Percentiles rank a stretch among this genome's conserved stretches.
Evolutionary conservation across 1,140 invertebrate genomes (phyloP).

Genomic region (Nomia melanderi): DNA sequence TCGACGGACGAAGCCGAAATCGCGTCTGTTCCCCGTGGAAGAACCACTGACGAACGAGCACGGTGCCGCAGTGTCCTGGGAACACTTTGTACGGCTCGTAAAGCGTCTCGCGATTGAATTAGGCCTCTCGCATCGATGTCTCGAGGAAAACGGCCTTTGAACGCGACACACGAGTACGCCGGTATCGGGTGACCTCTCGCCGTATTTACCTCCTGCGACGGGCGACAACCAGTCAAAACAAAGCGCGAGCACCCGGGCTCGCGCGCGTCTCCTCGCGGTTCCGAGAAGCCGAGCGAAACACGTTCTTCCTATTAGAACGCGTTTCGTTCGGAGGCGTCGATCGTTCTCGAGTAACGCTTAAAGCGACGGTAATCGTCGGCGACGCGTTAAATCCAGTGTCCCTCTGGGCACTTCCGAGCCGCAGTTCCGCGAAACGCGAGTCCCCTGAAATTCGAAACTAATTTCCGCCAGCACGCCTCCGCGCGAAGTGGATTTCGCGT

Average conservation of each 20-base stretch:
- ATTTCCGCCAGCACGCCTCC: too few relatives aligned
- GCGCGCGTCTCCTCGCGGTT: too few relatives aligned
- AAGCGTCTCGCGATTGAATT: slow-evolving; percentile 52
- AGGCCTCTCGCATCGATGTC: slow-evolving; percentile 28
- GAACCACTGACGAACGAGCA: slow-evolving; percentile 28
- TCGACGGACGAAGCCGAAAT: too few relatives aligned
- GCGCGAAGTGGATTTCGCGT: neutral
- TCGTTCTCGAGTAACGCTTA: too few relatives aligned
- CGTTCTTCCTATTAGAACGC: too few relatives aligned
- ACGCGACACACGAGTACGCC: neutral
- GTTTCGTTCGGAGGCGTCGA: too few relatives aligned
- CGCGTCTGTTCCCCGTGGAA: slow-evolving; percentile 20
- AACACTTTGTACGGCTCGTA: slow-evolving; percentile 44
- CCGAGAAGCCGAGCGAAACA: too few relatives aligned
- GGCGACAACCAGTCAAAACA: neutral
- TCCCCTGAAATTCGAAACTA: neutral
- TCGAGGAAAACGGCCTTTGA: slow-evolving; percentile 30
- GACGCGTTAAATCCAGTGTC: too few relatives aligned
- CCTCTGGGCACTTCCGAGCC: too few relatives aligned
- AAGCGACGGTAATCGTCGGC: too few relatives aligned
- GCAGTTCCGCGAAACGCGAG: too few relatives aligned
- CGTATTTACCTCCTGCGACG: neutral
- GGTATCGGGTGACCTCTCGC: neutral
- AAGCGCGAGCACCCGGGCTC: too few relatives aligned
- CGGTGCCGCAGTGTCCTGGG: slow-evolving; percentile 13